These are phyloP conservation scores for Xyliphius kryptos DNA, from an alignment of 2,113 vertebrate species.

Conservation along the genomic window DNA sequence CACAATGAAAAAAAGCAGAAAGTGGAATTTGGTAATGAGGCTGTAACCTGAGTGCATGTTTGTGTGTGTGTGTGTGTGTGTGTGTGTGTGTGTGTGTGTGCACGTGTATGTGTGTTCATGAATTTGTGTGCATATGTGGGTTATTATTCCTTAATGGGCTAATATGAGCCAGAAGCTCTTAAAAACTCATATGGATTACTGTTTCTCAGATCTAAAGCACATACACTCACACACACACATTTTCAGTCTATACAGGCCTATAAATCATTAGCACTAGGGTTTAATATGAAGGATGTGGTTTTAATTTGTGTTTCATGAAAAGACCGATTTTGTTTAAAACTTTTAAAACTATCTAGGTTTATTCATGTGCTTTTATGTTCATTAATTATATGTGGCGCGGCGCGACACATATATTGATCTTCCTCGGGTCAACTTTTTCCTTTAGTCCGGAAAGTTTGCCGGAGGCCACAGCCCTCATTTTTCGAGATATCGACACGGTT, in stretches of 20 bases:
- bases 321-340: not conserved
- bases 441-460: too few species aligned
- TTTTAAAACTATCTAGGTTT: not conserved
- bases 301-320: not conserved
- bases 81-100: constrained; percentile 8
- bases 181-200: constrained; percentile 55
- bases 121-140: constrained; percentile 11
- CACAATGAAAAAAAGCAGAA: too few species aligned
- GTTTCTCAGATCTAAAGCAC: constrained; percentile 28
- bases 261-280: constrained; percentile 1
- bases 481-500: too few species aligned
- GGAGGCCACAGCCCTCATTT: too few species aligned
- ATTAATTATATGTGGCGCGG: too few species aligned
- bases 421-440: too few species aligned
- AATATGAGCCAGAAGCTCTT: constrained; percentile 60
- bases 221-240: constrained; percentile 4
- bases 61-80: not conserved
- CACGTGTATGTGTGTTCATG: not conserved
- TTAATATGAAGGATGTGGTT: not conserved
- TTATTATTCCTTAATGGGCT: constrained; percentile 64
- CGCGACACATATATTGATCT: too few species aligned
- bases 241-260: not conserved
- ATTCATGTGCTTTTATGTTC: too few species aligned
- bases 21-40: too few species aligned
- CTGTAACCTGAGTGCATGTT: too few species aligned